Base-by-base conservation (phyloP, 1,140 invertebrate species). In the Drosophila ogumai region DNA sequence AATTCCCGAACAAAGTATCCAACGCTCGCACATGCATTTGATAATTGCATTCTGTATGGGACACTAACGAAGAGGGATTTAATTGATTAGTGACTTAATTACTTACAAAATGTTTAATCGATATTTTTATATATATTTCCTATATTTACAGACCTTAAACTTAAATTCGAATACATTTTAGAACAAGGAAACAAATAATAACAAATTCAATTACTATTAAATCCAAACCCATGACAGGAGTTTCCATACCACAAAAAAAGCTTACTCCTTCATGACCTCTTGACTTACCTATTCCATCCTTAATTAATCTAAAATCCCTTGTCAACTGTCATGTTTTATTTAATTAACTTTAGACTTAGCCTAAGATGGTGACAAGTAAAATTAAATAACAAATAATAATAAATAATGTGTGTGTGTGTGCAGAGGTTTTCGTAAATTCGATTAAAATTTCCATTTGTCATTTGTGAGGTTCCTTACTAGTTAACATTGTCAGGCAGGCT, bases 341-440 rank as follows among this genome's bases (percentile, higher is more conserved):
- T 44, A 32, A 52, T 75, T 75, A 75, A 49, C 41, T 41, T 65
- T 75, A 75, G 46, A 31, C 49, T 79, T 79, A 52, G 31, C 44
- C 61, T 79, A 79, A 10, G 52, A 69, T 69, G 28, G 58, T 75
- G 60, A 31, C 31, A 59, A 40, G 69, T 66, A 79, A 49, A 58
- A 85, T 73, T 72, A 76, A 81, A 64, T 65, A 85, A 81, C 78
- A 85, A 86, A 81, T 78, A 52, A 81, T 78, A 52, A 71, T 78
- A 52, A 71, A 81, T 75, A 59, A 58, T 71, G 28, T 31, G 38
- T 58, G 50, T 22, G 22, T 22, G 43, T 34, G 15, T 28, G 54
- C n/a, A 56, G 22, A 57, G 19, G 31, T 36, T 56, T 32, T 56
- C 38, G 72, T 76, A 74, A 75, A 87, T 87, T 86, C 75, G 82